Evolutionary conservation across 2,113 vertebrate genomes (phyloP), one percentile per base, ranked within the genome.

Genomic region (Salvelinus namaycush): DNA sequence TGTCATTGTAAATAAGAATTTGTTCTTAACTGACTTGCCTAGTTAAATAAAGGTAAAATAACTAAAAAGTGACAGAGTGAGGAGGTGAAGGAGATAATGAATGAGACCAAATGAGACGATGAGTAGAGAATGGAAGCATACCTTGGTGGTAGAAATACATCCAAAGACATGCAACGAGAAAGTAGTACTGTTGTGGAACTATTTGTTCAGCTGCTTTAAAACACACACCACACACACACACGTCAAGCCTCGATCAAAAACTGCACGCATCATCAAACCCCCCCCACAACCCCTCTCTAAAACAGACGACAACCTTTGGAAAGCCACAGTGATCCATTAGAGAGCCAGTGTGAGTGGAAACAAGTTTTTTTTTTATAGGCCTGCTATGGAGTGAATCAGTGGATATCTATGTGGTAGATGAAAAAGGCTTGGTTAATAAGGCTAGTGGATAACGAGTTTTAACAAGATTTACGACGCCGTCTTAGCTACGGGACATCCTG

Each of bases 331-430:
- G 64, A 90, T 83, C 82, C 89, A 84, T 87, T 90, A 87, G 76
- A 68, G 75, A 75, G 68, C 76, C 76, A 34, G 81, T 51, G 75
- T 76, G 57, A 69, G 83, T 72, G 83, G 78, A 85, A 89, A 74
- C 67, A 7, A 75, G 84, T 68, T 76, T 74, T 83, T 76, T 67
- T 31, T 67, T 67, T 65, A 67, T 67, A 29, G 65, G 65, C 26
- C 65, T 31, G 11, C 24, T 74, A 72, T 67, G 65, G 73, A 57
- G 78, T 93, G 92, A 92, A 89, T 90, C 90, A 93, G 80, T 84
- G 77, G 68, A 73, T 76, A 74, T 44, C 78, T 69, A 87, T 77
- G 89, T 27, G 34, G 68, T 81, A 86, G 90, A 85, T 69, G 84
- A 91, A 92, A 91, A 86, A 83, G 77, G 65, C 34, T 62, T 70